Conservation (phyloP, 2,888 invertebrate species). For the Mimumesa dahlbomi region DNA sequence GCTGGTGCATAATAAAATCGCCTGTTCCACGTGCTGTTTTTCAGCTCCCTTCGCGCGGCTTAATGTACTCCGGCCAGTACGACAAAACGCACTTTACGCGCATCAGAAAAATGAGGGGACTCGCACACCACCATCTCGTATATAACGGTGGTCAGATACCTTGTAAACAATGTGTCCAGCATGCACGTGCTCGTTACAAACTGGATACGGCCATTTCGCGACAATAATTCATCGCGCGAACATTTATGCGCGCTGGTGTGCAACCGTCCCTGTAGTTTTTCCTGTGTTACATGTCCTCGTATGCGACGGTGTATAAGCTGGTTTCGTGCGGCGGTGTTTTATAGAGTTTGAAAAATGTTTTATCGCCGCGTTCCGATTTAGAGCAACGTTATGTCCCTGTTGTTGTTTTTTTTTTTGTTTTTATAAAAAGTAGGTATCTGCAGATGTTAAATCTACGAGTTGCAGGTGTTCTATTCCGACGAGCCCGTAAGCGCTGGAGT, state of each 20-base stretch:
- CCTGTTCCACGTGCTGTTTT: too few relatives aligned
- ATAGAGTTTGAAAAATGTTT: slow-evolving; percentile 67
- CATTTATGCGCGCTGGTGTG: slow-evolving; percentile 51
- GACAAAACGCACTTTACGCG: slow-evolving; percentile 54
- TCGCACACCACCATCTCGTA: slow-evolving; percentile 31
- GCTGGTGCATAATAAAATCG: too few relatives aligned
- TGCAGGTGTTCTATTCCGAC: too few relatives aligned
- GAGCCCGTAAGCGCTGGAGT: too few relatives aligned
- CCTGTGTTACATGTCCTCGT: slow-evolving; percentile 4
- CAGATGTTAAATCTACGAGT: too few relatives aligned
- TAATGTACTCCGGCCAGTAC: slow-evolving; percentile 43
- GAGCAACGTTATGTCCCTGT: slow-evolving; percentile 22
- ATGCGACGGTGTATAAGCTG: not conserved
- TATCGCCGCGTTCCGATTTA: slow-evolving; percentile 59
- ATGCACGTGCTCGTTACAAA: slow-evolving; percentile 26
- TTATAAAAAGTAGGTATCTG: too few relatives aligned
- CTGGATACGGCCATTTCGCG: slow-evolving; percentile 48
- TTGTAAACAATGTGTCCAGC: slow-evolving; percentile 63
- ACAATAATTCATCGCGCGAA: slow-evolving; percentile 60
- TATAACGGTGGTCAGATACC: slow-evolving; percentile 45
- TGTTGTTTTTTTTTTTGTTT: too few relatives aligned
- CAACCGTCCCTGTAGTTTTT: slow-evolving; percentile 24
- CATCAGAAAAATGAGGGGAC: slow-evolving; percentile 35
- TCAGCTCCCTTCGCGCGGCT: slow-evolving; percentile 7
- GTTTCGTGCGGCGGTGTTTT: slow-evolving; percentile 49